Evolutionary conservation across 37 sponge, comb jelly and placozoan species (phyloP).

Genomic region (Spongia lamella): DNA sequence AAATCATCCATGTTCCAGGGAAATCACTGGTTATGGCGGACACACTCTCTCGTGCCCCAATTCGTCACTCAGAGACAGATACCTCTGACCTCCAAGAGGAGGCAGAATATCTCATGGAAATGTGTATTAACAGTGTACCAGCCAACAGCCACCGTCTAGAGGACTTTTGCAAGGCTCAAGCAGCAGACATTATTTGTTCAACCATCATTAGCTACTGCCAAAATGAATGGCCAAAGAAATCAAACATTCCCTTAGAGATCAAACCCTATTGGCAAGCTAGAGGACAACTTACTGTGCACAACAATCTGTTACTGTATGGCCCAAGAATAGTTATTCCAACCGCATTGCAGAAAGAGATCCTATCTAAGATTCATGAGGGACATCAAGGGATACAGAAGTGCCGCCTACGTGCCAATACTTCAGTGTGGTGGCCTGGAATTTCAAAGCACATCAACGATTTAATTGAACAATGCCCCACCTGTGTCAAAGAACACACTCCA

Average conservation of each 20-base stretch:
- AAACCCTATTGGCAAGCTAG: conserved; percentile 4
- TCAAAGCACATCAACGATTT: not conserved
- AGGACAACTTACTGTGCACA: not conserved
- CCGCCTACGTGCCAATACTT: not conserved
- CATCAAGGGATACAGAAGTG: conserved; percentile 29
- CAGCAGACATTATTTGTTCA: conserved; percentile 5
- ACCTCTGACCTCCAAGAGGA: not conserved
- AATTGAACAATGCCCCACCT: not conserved
- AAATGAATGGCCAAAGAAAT: not conserved
- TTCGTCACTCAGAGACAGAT: too few species aligned
- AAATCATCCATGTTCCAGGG: conserved; percentile 32
- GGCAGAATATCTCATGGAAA: conserved; percentile 2
- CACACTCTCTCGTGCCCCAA: conserved; percentile 6
- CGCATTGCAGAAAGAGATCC: conserved; percentile 1
- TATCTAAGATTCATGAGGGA: not conserved
- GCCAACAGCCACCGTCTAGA: not conserved
- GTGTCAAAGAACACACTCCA: not conserved
- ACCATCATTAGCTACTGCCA: not conserved
- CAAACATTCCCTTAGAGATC: not conserved
- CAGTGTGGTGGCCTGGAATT: too few species aligned
- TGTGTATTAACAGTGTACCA: not conserved
- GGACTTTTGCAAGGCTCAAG: not conserved
- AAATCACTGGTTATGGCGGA: conserved; percentile 6
- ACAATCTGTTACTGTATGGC: too few species aligned
- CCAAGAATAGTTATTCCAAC: too few species aligned